Evolutionary conservation across 2,888 invertebrate species (phyloP), one percentile per base, ranked within the genome.

Genomic region (Pyrgus malvae): DNA sequence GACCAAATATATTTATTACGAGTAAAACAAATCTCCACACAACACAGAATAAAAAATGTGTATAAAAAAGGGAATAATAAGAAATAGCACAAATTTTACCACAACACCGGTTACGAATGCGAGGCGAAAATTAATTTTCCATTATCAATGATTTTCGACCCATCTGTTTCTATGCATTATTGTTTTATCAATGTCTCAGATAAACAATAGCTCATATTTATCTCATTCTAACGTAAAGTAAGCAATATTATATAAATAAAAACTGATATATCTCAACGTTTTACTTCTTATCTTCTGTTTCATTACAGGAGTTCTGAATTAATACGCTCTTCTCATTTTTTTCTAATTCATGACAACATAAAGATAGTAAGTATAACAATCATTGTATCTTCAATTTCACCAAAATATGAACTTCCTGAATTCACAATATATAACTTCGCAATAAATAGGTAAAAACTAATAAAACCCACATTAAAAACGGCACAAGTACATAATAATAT

Each of bases 71-170:
- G 6, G 8, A 33, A 33, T n/a, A n/a, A 12, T 2, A 2, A 2
- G 29, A 38, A 29, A 38, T 16, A 31, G 31, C 21, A 21, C 49
- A 49, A 21, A 19, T 14, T 49, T 14, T 23, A 11, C 45, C 16
- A 31, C 21, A 14, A 1, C 27, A 35, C 25, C 14, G 33, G 11
- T 55, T 40, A 38, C 11, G 17, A 51, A 50, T 12, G 38, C 8
- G 74, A 77, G 78, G 75, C 80, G 79, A 79, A 79, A 80, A 78
- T 72, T 68, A 70, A 63, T 64, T 59, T 31, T 55, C 37, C 12
- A 40, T 16, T 31, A 40, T 19, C 0, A 42, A 12, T 17, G 17
- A 38, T 21, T 9, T 5, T 35, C 17, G 6, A 19, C n/a, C 2
- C 23, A 60, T 61, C 65, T 61, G 63, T 45, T 64, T 63, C 60